Conservation (phyloP, 2,113 vertebrate species). For the Phrynosoma platyrhinos region DNA sequence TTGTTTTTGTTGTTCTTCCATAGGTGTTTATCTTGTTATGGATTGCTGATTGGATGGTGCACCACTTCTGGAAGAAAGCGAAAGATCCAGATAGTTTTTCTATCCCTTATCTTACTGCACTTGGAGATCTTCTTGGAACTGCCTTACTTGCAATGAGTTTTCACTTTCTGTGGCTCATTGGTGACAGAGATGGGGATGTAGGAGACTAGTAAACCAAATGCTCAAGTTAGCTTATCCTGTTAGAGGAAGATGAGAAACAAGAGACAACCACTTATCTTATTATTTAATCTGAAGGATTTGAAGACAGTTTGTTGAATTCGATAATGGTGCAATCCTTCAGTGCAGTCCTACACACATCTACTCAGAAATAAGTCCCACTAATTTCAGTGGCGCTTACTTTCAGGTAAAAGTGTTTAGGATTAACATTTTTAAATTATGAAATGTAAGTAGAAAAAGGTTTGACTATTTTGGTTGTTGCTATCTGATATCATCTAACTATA, state of each 20-base stretch:
- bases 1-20: background rate
- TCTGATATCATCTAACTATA: conserved; percentile 40
- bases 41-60: conserved; percentile 97
- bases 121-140: conserved; percentile 95
- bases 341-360: background rate
- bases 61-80: conserved; percentile 94
- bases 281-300: conserved; percentile 50
- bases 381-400: background rate
- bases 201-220: conserved; percentile 82
- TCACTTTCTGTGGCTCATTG: conserved; percentile 95
- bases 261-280: background rate
- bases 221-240: conserved; percentile 25
- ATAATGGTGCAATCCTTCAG: conserved; percentile 40
- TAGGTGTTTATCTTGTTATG: conserved; percentile 92
- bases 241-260: conserved; percentile 33
- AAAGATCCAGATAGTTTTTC: conserved; percentile 98
- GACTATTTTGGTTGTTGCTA: conserved; percentile 44
- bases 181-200: conserved; percentile 94
- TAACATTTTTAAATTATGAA: conserved; percentile 41
- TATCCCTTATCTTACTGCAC: conserved; percentile 94
- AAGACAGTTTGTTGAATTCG: conserved; percentile 35
- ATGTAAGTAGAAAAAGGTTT: conserved; percentile 10
- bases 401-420: background rate
- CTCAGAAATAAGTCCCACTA: background rate
- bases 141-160: conserved; percentile 93